Base-by-base conservation (phyloP, 2,888 invertebrate species). In the Litoditis marina region DNA sequence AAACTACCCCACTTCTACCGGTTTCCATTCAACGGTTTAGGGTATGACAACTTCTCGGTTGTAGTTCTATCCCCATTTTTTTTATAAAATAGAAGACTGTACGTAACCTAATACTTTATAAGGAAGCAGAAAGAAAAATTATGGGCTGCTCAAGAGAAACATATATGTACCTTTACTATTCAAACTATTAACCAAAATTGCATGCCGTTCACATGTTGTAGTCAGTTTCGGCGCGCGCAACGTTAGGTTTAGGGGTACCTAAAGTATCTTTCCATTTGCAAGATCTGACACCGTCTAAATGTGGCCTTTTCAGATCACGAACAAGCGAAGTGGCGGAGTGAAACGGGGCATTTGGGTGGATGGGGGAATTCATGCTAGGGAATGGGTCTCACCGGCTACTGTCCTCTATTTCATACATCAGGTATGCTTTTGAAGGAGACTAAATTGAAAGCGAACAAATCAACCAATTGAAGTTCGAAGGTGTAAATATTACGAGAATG, bases 341-440 rank as follows among this genome's bases (percentile, higher is more conserved):
- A 76, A 76, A 25, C 59, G 66, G 7, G 72, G 73, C 1, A 69
- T 78, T 8, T 78, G 78, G 78, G 72, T 78, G 19, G 78, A 78
- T 63, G 78, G 77, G 13, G 76, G 73, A 11, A 76, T 74, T n/a
- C 73, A 74, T 51, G 72, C 69, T 0, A 51, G 73, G 7, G 73
- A 73, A 55, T 73, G 73, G 73, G 73, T 82, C 19, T 76, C 81
- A 0, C 82, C 82, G n/a, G 78, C 79, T 2, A 75, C 75, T 13
- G 80, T 80, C 5, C 71, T 82, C 13, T 82, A 78, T 59, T 78
- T 82, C 60, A 81, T 82, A 52, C 66, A 78, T 66, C 76, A 78
- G 67, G 77, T 75, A 22, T 13, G 36, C 25, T 19, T 0, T 11
- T 39, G n/a, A n/a, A n/a, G n/a, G n/a, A n/a, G n/a, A n/a, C n/a